phyloP scores from a whole-genome alignment of 1,140 invertebrate species.

The Bactericera cockerelli region DNA sequence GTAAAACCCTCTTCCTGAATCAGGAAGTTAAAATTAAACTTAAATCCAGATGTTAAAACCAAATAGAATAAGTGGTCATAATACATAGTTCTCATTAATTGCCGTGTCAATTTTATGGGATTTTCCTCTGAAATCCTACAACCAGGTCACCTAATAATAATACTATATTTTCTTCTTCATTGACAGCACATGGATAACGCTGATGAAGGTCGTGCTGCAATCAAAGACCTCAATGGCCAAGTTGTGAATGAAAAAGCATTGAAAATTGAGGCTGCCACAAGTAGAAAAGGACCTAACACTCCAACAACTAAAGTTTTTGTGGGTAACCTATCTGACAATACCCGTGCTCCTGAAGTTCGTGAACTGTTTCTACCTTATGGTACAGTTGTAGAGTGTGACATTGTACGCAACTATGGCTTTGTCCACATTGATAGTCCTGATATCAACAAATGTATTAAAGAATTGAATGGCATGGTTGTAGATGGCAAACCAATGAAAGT shows the following conservation, averaged over 20 bases:
- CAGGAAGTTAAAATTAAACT: too few relatives aligned
- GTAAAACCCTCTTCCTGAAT: too few relatives aligned
- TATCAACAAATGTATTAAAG: constrained; percentile 70
- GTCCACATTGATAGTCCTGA: constrained; percentile 70
- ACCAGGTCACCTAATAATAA: too few relatives aligned
- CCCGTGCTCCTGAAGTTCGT: constrained; percentile 70
- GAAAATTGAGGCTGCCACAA: constrained; percentile 80
- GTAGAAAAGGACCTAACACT: constrained; percentile 64
- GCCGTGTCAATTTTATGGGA: too few relatives aligned
- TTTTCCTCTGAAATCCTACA: too few relatives aligned
- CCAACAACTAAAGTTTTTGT: constrained; percentile 81
- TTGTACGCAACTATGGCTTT: constrained; percentile 82
- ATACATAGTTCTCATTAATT: too few relatives aligned
- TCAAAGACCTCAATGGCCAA: constrained; percentile 78
- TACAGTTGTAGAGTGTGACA: constrained; percentile 78
- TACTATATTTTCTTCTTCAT: too few relatives aligned
- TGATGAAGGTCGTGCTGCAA: constrained; percentile 75
- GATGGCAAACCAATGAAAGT: constrained; percentile 79
- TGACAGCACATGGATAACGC: constrained; percentile 92
- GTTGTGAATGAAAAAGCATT: constrained; percentile 73
- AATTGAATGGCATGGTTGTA: constrained; percentile 65
- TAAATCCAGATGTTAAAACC: too few relatives aligned
- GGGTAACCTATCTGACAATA: constrained; percentile 75
- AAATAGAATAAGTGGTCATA: too few relatives aligned
- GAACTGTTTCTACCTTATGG: constrained; percentile 75